Base-by-base conservation (phyloP, 92 coral and sea anemone genomes). In the Heteractis magnifica region DNA sequence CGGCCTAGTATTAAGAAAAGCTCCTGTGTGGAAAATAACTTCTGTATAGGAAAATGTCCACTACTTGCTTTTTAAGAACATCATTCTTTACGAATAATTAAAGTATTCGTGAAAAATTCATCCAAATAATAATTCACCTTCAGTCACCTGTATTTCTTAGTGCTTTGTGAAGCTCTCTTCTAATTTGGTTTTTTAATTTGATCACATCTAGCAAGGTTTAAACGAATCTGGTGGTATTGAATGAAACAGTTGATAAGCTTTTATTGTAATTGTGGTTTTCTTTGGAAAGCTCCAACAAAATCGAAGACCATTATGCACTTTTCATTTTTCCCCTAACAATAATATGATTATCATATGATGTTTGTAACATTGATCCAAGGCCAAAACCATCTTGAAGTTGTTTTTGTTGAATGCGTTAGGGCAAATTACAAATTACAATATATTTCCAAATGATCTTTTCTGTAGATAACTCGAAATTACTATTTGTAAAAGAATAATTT, bases 401-500 rank as follows among this genome's bases (percentile, higher is more conserved):
- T 34, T 64, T 18, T 64, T n/a, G 23, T 64, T 18, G 23, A 64
- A 64, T 19, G 71, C 20, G 26, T 64, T 19, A 16, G 20, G 26
- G n/a, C 26, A 19, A 53, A 53, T 53, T 53, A 53, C 13, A 53
- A 64, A 41, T 34, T 70, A 8, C 11, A 68, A 10, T 68, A 50
- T n/a, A 70, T 51, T 12, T 52, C n/a, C 51, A 4, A 51, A 71
- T 81, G 10, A 52, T 52, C 5, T 18, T 49, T 51, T 68, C 11
- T 50, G 19, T 50, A 9, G 44, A 34, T 3, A 34, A 23, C 20
- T 58, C 58, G 6, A 26, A 58, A 78, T 78, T 59, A 59, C 18
- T 65, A 34, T 78, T 56, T n/a, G 13, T 53, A 50, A 16, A 49
- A 81, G 49, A 65, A 26, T n/a, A 65, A 81, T 68, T 81, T 81